Percentiles rank a stretch among this genome's conserved stretches.
Conservation (phyloP, 2,888 invertebrate genomes). For the Drosophila mayaguana region DNA sequence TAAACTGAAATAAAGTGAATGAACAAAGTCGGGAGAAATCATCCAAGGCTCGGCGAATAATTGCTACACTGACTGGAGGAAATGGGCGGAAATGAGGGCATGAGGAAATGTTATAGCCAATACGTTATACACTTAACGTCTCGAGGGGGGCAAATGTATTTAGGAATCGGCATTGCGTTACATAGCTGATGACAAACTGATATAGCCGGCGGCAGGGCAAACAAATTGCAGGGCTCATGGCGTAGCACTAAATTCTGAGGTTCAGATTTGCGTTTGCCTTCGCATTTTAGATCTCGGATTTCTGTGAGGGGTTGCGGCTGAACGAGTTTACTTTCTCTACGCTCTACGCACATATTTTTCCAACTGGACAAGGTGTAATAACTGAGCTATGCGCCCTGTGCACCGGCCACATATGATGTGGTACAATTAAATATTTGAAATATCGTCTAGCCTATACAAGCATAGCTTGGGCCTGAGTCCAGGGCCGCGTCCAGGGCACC, state of each 20-base stretch:
- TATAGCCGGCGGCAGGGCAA: background rate
- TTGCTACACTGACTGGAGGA: background rate
- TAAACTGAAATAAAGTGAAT: background rate
- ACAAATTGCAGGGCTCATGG: slow-evolving; percentile 1
- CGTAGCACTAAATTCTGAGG: slow-evolving; percentile 12
- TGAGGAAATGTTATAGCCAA: background rate
- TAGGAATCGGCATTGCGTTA: background rate
- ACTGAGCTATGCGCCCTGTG: slow-evolving; percentile 7
- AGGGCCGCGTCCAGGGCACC: background rate
- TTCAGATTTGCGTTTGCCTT: slow-evolving; percentile 3
- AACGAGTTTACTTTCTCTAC: slow-evolving; percentile 1
- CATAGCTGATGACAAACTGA: background rate
- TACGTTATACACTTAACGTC: background rate
- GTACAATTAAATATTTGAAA: slow-evolving; percentile 10
- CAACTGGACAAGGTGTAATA: slow-evolving; percentile 11
- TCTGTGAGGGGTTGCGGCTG: background rate
- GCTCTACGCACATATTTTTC: slow-evolving; percentile 11
- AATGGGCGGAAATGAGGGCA: background rate
- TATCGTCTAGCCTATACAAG: slow-evolving; percentile 6
- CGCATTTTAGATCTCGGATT: background rate
- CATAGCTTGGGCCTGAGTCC: background rate
- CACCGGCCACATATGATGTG: background rate
- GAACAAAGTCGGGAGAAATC: background rate
- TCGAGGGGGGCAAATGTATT: background rate
- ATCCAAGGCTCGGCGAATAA: background rate